A percentile compares a stretch with the other conserved stretches of the same genome.
phyloP scores from a whole-genome alignment of 2,888 invertebrate species.

The Drosophila borealis region DNA sequence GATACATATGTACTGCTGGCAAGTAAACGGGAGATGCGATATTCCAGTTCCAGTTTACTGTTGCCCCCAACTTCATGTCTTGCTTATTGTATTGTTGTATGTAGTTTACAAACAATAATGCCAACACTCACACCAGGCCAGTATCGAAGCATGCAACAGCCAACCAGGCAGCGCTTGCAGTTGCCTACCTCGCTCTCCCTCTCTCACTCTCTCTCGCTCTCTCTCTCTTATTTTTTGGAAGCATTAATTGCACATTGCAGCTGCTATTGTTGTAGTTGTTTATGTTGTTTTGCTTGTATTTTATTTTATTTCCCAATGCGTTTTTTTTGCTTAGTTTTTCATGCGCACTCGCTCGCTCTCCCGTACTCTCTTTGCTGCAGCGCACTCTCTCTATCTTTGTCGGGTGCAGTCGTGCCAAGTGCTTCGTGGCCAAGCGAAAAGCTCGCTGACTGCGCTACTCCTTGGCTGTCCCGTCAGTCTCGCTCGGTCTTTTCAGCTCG shows the following conservation, averaged over 20 bases:
- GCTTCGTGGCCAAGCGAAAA: slow-evolving; percentile 47
- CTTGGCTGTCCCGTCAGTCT: slow-evolving; percentile 73
- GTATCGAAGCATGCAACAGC: slow-evolving; percentile 74
- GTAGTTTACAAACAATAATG: slow-evolving; percentile 81
- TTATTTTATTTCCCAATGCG: slow-evolving; percentile 69
- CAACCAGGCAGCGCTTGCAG: slow-evolving; percentile 71
- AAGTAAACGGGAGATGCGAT: slow-evolving; percentile 35
- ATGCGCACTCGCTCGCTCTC: slow-evolving; percentile 52
- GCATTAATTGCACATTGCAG: slow-evolving; percentile 82
- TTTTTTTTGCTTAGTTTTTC: slow-evolving; percentile 48
- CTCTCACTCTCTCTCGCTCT: slow-evolving; percentile 9
- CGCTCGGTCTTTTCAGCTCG: slow-evolving; percentile 78
- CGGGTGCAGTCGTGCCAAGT: slow-evolving; percentile 41
- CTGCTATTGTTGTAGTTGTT: slow-evolving; percentile 46
- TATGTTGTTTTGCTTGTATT: slow-evolving; percentile 77
- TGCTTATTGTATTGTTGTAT: slow-evolving; percentile 81
- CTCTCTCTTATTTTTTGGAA: slow-evolving; percentile 10
- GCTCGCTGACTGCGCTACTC: slow-evolving; percentile 54
- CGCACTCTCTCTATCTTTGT: slow-evolving; percentile 23
- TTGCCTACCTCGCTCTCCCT: slow-evolving; percentile 27
- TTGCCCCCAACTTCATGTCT: slow-evolving; percentile 49
- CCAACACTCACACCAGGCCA: slow-evolving; percentile 69
- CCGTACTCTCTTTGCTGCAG: slow-evolving; percentile 8
- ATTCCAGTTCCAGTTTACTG: slow-evolving; percentile 20
- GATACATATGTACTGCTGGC: slow-evolving; percentile 45